Evolutionary conservation across 2,888 invertebrate genomes (phyloP).

Genomic region (Protonemura montana): DNA sequence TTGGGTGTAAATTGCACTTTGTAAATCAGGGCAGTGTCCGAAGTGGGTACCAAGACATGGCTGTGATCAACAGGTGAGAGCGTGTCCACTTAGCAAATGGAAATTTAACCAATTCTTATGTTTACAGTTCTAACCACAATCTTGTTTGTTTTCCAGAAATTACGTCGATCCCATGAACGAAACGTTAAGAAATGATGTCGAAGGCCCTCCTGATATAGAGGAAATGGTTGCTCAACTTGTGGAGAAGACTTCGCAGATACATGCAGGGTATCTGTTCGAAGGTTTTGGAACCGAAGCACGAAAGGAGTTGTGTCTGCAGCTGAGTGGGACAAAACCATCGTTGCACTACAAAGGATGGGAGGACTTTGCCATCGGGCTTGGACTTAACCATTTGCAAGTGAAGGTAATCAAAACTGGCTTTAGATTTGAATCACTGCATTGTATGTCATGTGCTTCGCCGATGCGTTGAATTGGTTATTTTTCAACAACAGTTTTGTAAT

Average conservation of each 20-base stretch:
- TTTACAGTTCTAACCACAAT: not conserved
- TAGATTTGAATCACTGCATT: not conserved
- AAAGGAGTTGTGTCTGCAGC: conserved; percentile 54
- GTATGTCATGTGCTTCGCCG: not conserved
- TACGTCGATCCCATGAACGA: conserved; percentile 54
- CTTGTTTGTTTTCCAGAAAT: conserved; percentile 37
- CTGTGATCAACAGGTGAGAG: not conserved
- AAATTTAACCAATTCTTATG: not conserved
- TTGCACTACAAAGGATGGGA: conserved; percentile 45
- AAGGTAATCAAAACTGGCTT: conserved; percentile 1
- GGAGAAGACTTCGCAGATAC: conserved; percentile 52
- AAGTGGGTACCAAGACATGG: not conserved
- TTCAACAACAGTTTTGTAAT: no score
- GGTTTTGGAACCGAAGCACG: conserved; percentile 52
- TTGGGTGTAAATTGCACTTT: not conserved
- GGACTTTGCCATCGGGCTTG: conserved; percentile 33
- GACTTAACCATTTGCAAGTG: conserved; percentile 7
- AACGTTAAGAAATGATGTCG: conserved; percentile 53
- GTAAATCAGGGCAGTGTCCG: no score
- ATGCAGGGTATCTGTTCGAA: conserved; percentile 55
- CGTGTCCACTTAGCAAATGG: not conserved
- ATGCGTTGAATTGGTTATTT: not conserved
- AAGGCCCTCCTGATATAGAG: conserved; percentile 53
- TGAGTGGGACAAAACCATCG: conserved; percentile 54
- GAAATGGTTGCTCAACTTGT: conserved; percentile 51